These are phyloP conservation scores for Carlito syrichta DNA, from an alignment of 2,113 vertebrate species.

Conservation along the genomic window DNA sequence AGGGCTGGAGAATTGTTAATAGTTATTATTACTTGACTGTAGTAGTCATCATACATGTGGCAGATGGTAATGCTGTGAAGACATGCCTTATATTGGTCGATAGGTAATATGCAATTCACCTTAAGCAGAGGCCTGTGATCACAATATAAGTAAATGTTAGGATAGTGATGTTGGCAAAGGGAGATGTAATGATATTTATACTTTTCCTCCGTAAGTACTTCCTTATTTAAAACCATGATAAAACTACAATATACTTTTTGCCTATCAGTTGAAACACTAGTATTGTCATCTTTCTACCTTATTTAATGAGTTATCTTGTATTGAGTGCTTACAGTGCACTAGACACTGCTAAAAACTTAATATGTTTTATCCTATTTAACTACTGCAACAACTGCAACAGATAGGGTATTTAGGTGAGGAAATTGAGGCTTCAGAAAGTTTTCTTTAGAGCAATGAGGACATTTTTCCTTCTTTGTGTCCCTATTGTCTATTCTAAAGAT, in stretches of 20 bases:
- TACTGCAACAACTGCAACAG: not conserved
- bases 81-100: not conserved
- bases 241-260: not conserved
- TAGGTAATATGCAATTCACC: not conserved
- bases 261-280: not conserved
- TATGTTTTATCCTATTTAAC: not conserved
- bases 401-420: not conserved
- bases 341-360: not conserved
- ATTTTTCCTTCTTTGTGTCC: not conserved
- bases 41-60: not conserved
- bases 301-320: not conserved
- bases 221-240: not conserved
- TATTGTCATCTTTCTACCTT: not conserved
- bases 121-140: not conserved
- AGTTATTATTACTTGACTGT: not conserved
- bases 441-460: not conserved
- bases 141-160: not conserved
- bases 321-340: not conserved
- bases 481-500: not conserved
- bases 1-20: not conserved
- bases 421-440: not conserved
- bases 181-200: not conserved
- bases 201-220: not conserved
- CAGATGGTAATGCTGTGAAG: not conserved
- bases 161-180: not conserved